A percentile compares a stretch with the other conserved stretches of the same genome.
Evolutionary conservation across 2,888 invertebrate genomes (phyloP).

Genomic region (Cinara cedri): DNA sequence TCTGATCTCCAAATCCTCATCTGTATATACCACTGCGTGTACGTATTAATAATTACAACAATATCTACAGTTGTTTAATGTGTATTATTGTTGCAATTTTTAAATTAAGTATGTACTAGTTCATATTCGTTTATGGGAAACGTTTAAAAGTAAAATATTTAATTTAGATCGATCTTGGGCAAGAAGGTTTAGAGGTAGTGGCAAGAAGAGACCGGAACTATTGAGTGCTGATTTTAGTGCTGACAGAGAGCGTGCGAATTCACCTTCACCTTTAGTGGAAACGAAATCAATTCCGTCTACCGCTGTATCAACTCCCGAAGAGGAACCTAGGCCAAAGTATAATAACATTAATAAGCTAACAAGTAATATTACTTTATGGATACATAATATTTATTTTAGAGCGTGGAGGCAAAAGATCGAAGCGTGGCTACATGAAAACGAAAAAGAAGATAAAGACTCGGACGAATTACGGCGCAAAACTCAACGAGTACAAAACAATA

Average conservation of each 20-base stretch:
- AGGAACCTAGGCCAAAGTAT: constrained; percentile 69
- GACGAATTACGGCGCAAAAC: constrained; percentile 72
- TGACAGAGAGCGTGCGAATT: constrained; percentile 76
- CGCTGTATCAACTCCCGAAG: constrained; percentile 61
- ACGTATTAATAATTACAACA: too few species aligned
- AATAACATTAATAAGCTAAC: constrained; percentile 54
- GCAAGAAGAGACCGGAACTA: constrained; percentile 79
- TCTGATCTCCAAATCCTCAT: too few species aligned
- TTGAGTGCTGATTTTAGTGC: constrained; percentile 74
- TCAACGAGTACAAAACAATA: constrained; percentile 72
- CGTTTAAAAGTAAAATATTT: too few species aligned
- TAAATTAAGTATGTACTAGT: too few species aligned
- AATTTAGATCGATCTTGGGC: constrained; percentile 83
- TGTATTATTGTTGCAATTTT: too few species aligned
- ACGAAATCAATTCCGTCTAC: constrained; percentile 65
- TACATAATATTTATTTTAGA: constrained; percentile 63
- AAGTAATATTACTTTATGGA: neutral
- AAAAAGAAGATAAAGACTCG: constrained; percentile 77
- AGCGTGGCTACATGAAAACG: constrained; percentile 87
- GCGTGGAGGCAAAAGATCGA: constrained; percentile 91
- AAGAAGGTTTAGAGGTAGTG: constrained; percentile 75
- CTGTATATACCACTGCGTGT: too few species aligned
- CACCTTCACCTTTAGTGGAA: constrained; percentile 71
- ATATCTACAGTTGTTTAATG: too few species aligned
- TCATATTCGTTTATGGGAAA: too few species aligned